phyloP scores from a whole-genome alignment of 2,797 vertebrate species.

The Macropodus opercularis region DNA sequence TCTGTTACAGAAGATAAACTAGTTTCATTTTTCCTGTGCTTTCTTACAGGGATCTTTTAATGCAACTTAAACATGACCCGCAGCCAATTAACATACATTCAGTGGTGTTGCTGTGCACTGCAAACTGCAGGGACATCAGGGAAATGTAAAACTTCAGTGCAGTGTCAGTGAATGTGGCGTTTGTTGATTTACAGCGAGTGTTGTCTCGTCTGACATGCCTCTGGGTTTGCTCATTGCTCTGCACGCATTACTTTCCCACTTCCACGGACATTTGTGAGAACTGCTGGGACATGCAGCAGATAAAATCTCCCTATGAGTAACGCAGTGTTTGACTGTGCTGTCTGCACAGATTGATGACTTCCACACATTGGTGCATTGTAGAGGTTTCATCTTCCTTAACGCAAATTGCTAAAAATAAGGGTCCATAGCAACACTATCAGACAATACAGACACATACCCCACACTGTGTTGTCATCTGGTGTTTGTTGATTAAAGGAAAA shows the following conservation, averaged over 20 bases:
- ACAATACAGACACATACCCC: neutral
- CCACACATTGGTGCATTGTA: constrained; percentile 5
- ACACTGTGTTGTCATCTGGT: neutral
- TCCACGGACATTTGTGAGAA: constrained; percentile 20
- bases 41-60: neutral
- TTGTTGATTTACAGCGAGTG: constrained; percentile 31
- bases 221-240: constrained; percentile 19
- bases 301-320: constrained; percentile 48
- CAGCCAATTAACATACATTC: neutral
- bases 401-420: constrained; percentile 11
- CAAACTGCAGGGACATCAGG: neutral
- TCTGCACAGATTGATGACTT: constrained; percentile 38
- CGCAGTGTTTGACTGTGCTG: constrained; percentile 18
- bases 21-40: neutral
- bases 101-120: neutral
- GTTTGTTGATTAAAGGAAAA: constrained; percentile 23
- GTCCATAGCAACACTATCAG: neutral
- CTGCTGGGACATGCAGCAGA: constrained; percentile 55
- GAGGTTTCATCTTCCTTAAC: constrained; percentile 24
- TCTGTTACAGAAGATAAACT: neutral
- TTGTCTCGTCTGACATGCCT: constrained; percentile 19
- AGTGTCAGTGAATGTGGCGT: neutral
- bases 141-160: neutral
- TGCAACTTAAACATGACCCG: neutral
- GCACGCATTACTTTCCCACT: constrained; percentile 1